Percentiles rank a stretch among this genome's conserved stretches.
These are phyloP conservation scores for Cataglyphis hispanica DNA, from an alignment of 1,140 invertebrate species.

Conservation along the genomic window DNA sequence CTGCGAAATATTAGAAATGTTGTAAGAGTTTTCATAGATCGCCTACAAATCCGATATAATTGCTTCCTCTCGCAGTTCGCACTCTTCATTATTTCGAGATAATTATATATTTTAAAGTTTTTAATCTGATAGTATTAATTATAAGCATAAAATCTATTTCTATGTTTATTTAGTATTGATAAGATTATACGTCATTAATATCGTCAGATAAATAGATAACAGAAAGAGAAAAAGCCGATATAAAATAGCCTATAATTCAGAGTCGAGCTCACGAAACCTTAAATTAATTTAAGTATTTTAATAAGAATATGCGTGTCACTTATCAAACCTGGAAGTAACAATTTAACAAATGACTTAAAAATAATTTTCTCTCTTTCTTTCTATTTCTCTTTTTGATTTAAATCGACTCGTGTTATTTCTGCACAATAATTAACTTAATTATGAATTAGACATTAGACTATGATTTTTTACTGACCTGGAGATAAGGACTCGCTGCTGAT, in stretches of 20 bases:
- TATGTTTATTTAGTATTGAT: background rate
- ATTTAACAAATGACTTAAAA: no score
- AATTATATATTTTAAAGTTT: background rate
- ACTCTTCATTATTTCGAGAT: background rate
- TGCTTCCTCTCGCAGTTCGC: background rate
- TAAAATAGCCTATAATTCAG: background rate
- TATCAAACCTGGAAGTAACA: background rate
- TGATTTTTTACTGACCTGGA: conserved; percentile 75
- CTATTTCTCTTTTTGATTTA: background rate
- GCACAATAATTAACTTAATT: background rate
- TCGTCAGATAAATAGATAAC: background rate
- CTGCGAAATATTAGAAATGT: background rate
- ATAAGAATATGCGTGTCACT: background rate
- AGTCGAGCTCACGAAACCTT: background rate
- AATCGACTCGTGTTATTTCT: background rate
- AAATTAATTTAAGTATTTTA: background rate
- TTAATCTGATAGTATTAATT: background rate
- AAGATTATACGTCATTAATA: background rate
- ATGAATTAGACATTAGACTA: background rate
- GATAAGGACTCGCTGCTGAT: conserved; percentile 82
- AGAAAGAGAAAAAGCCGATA: background rate
- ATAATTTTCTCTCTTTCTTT: background rate
- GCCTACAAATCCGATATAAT: background rate
- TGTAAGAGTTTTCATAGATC: conserved; percentile 30
- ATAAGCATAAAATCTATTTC: background rate